Base-by-base conservation (phyloP, 2,113 vertebrate species). In the Actenoides lindsayi region DNA sequence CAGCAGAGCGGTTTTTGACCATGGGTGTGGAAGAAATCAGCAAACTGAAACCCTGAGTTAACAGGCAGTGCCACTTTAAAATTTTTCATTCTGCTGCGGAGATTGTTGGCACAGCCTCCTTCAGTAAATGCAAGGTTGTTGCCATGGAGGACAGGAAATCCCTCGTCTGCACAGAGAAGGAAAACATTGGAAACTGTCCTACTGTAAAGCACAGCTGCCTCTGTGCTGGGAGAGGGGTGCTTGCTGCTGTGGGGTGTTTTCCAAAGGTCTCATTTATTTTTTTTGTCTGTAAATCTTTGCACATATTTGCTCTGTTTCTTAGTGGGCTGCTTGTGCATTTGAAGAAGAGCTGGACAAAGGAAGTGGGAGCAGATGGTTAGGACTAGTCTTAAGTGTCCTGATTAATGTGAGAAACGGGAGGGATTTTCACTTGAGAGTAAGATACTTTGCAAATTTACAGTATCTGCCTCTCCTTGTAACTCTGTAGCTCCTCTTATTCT, bases 111-210 rank as follows among this genome's bases (percentile, higher is more conserved):
- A 91, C 78, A 19, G 73, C 28, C 62, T 95, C 82, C 71, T 82
- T 76, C 82, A 73, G 83, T 87, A 92, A 96, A 91, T 80, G 93
- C 62, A 50, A 83, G 83, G 64, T 50, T 41, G 96, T 95, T 95
- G 92, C 92, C 80, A 90, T 96, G 96, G 96, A 97, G 95, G 89
- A 95, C 94, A 97, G 98, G 96, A 98, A 97, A 97, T 97, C 96
- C 96, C 82, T 69, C 11, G 80, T 92, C 94, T 94, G 94, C 81
- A 54, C 67, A 48, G 83, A 42, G 54, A 64, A 89, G 92, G 93
- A 93, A 97, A 97, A 96, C 63, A 73, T 51, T 96, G 92, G 95
- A 94, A 96, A 83, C 31, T 60, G 80, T 95, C 91, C 91, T 86
- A 84, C 96, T 94, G 92, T 57, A 92, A 93, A 92, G 95, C 93